phyloP scores from a whole-genome alignment of 2,888 invertebrate species.

The Hypercompe scribonia region DNA sequence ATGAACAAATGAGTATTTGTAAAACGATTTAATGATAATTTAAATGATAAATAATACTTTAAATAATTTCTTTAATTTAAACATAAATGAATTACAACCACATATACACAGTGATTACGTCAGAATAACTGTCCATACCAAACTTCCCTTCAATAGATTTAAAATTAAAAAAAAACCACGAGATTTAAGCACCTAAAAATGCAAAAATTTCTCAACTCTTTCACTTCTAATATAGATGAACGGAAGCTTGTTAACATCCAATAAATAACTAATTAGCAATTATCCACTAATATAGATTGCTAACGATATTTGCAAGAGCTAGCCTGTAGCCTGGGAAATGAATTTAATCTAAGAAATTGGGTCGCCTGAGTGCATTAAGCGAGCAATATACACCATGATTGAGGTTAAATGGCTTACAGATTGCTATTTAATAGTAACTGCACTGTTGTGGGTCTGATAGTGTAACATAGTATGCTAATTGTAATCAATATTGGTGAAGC shows the following conservation, averaged over 20 bases:
- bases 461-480: neutral
- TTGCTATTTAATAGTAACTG: conserved; percentile 21
- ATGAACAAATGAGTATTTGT: neutral
- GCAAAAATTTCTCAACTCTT: neutral
- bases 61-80: neutral
- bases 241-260: neutral
- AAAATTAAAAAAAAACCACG: neutral
- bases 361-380: conserved; percentile 63
- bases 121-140: neutral
- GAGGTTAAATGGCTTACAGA: conserved; percentile 53
- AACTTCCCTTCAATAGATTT: neutral
- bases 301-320: conserved; percentile 57
- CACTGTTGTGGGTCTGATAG: neutral
- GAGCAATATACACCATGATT: conserved; percentile 60
- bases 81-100: neutral
- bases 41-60: too few species aligned
- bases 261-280: conserved; percentile 26
- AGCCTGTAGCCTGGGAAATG: conserved; percentile 62
- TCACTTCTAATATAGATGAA: neutral
- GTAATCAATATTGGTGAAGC: neutral
- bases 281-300: conserved; percentile 46
- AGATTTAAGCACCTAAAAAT: neutral
- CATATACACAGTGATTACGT: neutral
- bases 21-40: too few species aligned
- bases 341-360: conserved; percentile 78